Evolutionary conservation across 2,888 invertebrate species (phyloP), one percentile per base, ranked within the genome.

Genomic region (Drosophila borborema): DNA sequence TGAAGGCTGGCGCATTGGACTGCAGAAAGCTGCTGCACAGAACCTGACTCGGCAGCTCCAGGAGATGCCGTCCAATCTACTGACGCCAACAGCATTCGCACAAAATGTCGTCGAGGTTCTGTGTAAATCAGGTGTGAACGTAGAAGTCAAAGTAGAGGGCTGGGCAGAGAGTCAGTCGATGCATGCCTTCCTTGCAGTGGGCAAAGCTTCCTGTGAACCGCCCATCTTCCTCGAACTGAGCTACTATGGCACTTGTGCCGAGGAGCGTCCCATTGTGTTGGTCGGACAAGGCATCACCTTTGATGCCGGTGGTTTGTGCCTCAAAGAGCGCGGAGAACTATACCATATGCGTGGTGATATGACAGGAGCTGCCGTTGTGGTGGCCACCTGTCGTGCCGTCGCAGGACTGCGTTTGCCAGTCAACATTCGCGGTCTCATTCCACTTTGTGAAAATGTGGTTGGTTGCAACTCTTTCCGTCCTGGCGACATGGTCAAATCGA

Each of bases 291-390:
- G 95, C 2, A 94, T 95, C 4, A 95, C 95, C 0, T 95, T 94
- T 90, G 95, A 96, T 91, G 96, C 96, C 81, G 97, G 97, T 43
- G 97, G 97, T 58, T 93, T 97, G 63, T 96, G 96, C 73, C 90
- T 97, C 58, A 97, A 97, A 59, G 10, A 82, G 23, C 67, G 72
- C 0, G 16, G 20, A 0, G 91, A 91, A n/a, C 72, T 91, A 0
- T 82, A 72, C 56, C 71, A 83, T 28, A 97, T 97, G 97, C 94
- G 96, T 71, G 97, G 96, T 1, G 97, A 97, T 89, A 97, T 97
- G 97, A 96, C 96, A 0, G 97, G 97, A 2, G 97, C 97, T 1
- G 97, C 97, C 0, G 95, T 96, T 85, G 96, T 96, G 2, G 94
- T 96, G 6, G 96, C 96, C 0, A 94, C 96, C 5, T 95, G 96